Base-by-base conservation (phyloP, 2,888 invertebrate genomes). In the Silvanus unidentatus region DNA sequence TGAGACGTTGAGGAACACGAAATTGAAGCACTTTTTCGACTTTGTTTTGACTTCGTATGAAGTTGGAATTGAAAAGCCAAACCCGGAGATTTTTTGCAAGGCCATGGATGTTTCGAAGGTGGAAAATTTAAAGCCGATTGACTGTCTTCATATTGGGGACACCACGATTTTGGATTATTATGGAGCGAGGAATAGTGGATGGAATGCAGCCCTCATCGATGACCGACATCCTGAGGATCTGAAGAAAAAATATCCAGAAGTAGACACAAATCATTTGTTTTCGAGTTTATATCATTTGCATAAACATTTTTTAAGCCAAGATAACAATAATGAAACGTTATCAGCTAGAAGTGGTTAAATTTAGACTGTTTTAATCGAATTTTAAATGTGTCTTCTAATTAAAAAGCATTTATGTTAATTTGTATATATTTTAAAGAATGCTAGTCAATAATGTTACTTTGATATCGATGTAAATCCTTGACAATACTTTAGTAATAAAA, bases 121-220 rank as follows among this genome's bases (percentile, higher is more conserved):
- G 14, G 44, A 60, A 2, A 50, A 67, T 34, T 57, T 81, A 1
- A 64, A 71, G 42, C 77, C 86, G 0, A 63, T 73, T 1, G 79
- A 89, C 59, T 85, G 87, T 42, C 66, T 92, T 2, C 95, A 95
- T 64, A 77, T 95, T 40, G 94, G 95, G 1, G 89, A 95, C 71
- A 81, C 83, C 52, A 64, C 83, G 1, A 70, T 76, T 22, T 77
- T 83, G 28, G 95, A 95, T 70, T 94, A 87, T 66, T 54, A 78
- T 14, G 94, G 87, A 1, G 91, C 94, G 0, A 77, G 66, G 54
- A 73, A 74, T 14, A 81, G 82, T 2, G 86, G 88, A 1, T 91
- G 93, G 91, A 78, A 86, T 65, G 81, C 87, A 0, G 57, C 78
- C 58, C 53, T 80, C 54, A 58, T 74, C 32, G 71, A 73, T 43